Evolutionary conservation across 2,888 invertebrate genomes (phyloP).

Genomic region (Limnephilus rhombicus): DNA sequence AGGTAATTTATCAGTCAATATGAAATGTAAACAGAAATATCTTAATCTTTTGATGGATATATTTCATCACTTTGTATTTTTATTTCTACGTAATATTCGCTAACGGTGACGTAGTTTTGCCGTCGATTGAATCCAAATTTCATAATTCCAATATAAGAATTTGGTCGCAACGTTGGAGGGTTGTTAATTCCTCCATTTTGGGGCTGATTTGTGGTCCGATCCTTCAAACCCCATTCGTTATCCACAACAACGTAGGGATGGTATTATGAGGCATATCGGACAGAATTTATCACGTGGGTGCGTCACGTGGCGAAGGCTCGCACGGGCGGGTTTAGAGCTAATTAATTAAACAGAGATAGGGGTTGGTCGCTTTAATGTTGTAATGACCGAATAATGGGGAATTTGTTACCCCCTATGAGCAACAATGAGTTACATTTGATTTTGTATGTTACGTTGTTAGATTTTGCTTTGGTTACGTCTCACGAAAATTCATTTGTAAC

Average conservation of each 20-base stretch:
- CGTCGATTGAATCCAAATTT: background rate
- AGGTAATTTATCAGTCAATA: too few relatives aligned
- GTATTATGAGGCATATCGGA: background rate
- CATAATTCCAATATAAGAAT: background rate
- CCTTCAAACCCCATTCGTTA: conserved; percentile 4
- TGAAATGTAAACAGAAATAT: too few relatives aligned
- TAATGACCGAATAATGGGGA: background rate
- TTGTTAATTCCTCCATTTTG: background rate
- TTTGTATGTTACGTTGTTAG: background rate
- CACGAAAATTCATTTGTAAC: too few relatives aligned
- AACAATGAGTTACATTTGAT: background rate
- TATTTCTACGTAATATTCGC: too few relatives aligned
- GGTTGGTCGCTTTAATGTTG: background rate
- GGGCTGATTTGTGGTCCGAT: background rate
- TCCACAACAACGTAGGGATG: background rate
- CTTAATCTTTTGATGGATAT: too few relatives aligned
- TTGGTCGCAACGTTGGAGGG: background rate
- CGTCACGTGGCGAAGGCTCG: conserved; percentile 13
- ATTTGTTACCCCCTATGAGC: background rate
- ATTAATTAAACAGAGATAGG: conserved; percentile 9
- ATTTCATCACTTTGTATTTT: too few relatives aligned
- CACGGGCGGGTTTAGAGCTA: background rate
- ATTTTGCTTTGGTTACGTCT: too few relatives aligned
- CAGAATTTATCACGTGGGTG: conserved; percentile 10
- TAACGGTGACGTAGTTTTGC: background rate